Evolutionary conservation across 2,888 invertebrate genomes (phyloP).

Genomic region (Tigriopus californicus): DNA sequence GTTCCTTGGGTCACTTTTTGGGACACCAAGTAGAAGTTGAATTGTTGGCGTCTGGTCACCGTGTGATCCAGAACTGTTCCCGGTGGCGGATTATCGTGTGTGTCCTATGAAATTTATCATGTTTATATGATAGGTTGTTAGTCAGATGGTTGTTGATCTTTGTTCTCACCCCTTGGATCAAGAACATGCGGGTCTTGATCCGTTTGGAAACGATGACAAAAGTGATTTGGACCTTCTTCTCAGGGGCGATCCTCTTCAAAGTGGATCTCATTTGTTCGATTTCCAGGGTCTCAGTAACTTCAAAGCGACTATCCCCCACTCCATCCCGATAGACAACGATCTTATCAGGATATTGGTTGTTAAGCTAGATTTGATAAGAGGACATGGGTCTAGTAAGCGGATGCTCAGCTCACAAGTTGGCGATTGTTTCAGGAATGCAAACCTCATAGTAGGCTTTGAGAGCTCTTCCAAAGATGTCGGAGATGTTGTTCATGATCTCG

Average conservation of each 20-base stretch:
- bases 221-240: conserved; percentile 32
- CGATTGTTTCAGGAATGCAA: too few species aligned
- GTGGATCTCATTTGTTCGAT: conserved; percentile 27
- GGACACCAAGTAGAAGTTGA: conserved; percentile 32
- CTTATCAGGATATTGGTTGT: conserved; percentile 49
- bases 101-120: neutral
- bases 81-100: conserved; percentile 26
- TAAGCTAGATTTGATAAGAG: conserved; percentile 26
- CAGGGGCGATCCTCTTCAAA: too few species aligned
- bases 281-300: conserved; percentile 52
- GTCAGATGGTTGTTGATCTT: neutral
- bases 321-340: conserved; percentile 82
- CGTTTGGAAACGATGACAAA: conserved; percentile 80
- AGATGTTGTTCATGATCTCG: too few species aligned
- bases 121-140: too few species aligned
- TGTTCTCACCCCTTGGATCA: conserved; percentile 24
- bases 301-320: conserved; percentile 68
- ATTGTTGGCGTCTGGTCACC: conserved; percentile 25
- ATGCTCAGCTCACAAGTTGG: too few species aligned
- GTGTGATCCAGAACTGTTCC: conserved; percentile 29
- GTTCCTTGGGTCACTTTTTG: conserved; percentile 32
- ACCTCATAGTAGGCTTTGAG: too few species aligned
- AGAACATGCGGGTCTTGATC: conserved; percentile 62
- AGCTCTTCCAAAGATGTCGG: too few species aligned
- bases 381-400: too few species aligned